Percentiles rank a stretch among this genome's conserved stretches.
Conservation (phyloP, 2,797 vertebrate genomes). For the Gadopsis bispinosus region DNA sequence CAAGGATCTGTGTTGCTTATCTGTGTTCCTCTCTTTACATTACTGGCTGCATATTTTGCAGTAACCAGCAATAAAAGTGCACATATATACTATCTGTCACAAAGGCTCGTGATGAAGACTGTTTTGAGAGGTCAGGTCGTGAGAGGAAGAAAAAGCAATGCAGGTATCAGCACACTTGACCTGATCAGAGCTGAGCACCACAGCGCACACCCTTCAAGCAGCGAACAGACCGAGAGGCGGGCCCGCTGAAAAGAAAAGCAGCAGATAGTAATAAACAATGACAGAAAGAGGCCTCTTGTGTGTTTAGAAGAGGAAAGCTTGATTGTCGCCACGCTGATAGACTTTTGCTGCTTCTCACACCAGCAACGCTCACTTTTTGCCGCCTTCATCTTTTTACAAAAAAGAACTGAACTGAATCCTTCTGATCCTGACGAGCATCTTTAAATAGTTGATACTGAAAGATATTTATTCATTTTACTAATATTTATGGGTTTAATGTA, state of each 20-base stretch:
- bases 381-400: neutral
- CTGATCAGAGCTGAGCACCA: neutral
- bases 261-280: neutral
- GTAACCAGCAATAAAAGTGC: too few relatives aligned
- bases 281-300: neutral
- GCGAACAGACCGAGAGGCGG: neutral
- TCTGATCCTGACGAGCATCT: neutral
- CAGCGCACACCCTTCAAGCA: neutral
- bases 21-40: too few relatives aligned
- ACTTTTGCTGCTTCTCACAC: neutral
- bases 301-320: neutral
- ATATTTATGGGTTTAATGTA: neutral
- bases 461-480: neutral
- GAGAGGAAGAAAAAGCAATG: too few relatives aligned
- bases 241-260: neutral
- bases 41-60: too few relatives aligned
- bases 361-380: neutral
- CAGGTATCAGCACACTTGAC: too few relatives aligned
- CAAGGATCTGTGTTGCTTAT: too few relatives aligned
- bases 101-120: too few relatives aligned
- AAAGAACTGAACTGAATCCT: neutral
- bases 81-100: too few relatives aligned
- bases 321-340: neutral
- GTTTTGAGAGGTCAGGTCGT: too few relatives aligned
- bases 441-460: neutral